phyloP scores from a whole-genome alignment of 1,140 invertebrate species.

The Stenopsyche tienmushanensis region DNA sequence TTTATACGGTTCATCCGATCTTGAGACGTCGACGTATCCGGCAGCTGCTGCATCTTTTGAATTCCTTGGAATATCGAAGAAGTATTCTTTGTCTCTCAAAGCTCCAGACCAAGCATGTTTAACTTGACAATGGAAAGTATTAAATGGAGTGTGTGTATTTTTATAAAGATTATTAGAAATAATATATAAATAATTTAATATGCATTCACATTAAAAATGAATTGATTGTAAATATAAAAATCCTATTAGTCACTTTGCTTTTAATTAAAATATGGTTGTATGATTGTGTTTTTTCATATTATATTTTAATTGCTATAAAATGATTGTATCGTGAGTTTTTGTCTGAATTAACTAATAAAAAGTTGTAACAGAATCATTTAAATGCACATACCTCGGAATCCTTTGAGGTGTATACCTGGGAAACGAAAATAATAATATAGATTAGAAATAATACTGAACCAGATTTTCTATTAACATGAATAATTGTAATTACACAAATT shows the following conservation, averaged over 20 bases:
- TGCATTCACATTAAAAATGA: neutral
- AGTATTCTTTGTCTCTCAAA: constrained; percentile 49
- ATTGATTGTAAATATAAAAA: too few relatives aligned
- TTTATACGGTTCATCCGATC: constrained; percentile 45
- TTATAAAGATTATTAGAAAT: neutral
- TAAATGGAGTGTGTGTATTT: neutral
- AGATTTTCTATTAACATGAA: neutral
- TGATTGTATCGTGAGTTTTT: too few relatives aligned
- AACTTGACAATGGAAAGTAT: constrained; percentile 40
- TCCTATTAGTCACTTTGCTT: too few relatives aligned
- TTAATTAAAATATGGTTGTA: too few relatives aligned
- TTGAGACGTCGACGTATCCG: constrained; percentile 48
- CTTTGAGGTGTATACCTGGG: constrained; percentile 36
- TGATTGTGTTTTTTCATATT: too few relatives aligned
- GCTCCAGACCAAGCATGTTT: constrained; percentile 51
- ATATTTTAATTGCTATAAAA: too few relatives aligned
- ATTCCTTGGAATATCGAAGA: constrained; percentile 51
- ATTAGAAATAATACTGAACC: neutral
- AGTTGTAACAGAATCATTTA: too few relatives aligned
- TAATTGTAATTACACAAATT: neutral
- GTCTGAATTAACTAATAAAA: too few relatives aligned
- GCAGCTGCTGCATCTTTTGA: constrained; percentile 47
- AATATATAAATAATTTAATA: neutral
- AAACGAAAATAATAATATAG: constrained; percentile 21
- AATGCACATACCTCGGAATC: constrained; percentile 33